These are phyloP conservation scores for Enteromius treurensis DNA, from an alignment of 2,797 vertebrate species.

Conservation along the genomic window DNA sequence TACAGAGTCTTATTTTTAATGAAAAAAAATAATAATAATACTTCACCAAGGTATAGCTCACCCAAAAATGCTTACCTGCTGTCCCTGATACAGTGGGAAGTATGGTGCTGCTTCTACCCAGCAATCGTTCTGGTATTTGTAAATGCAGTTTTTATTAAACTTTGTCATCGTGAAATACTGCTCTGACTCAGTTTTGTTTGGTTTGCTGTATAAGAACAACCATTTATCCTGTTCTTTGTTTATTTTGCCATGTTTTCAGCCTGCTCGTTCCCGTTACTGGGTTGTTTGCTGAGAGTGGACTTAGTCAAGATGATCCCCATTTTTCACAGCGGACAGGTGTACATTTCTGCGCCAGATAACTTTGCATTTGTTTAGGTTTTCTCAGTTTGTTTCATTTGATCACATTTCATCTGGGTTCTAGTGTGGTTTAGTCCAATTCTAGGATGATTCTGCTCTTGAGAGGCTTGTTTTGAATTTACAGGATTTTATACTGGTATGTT, in stretches of 20 bases:
- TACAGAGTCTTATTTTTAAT: background rate
- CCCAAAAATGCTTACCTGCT: background rate
- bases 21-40: background rate
- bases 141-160: background rate
- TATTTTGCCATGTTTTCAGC: slow-evolving; percentile 5
- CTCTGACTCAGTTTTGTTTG: background rate
- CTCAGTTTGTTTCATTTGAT: background rate
- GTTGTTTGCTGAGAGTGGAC: slow-evolving; percentile 12
- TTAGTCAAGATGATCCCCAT: background rate
- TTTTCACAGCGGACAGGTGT: slow-evolving; percentile 13
- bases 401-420: background rate
- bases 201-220: slow-evolving; percentile 6
- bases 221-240: slow-evolving; percentile 13
- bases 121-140: background rate
- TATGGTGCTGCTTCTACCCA: background rate
- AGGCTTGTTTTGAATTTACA: background rate
- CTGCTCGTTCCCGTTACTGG: background rate
- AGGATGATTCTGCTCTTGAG: background rate
- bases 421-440: background rate
- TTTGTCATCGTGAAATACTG: background rate
- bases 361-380: background rate
- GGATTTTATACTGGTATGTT: slow-evolving; percentile 9
- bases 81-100: background rate
- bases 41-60: background rate
- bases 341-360: background rate